Percentiles rank a stretch among this genome's conserved stretches.
Conservation (phyloP, 2,888 invertebrate genomes). For the Pheosia gnoma region DNA sequence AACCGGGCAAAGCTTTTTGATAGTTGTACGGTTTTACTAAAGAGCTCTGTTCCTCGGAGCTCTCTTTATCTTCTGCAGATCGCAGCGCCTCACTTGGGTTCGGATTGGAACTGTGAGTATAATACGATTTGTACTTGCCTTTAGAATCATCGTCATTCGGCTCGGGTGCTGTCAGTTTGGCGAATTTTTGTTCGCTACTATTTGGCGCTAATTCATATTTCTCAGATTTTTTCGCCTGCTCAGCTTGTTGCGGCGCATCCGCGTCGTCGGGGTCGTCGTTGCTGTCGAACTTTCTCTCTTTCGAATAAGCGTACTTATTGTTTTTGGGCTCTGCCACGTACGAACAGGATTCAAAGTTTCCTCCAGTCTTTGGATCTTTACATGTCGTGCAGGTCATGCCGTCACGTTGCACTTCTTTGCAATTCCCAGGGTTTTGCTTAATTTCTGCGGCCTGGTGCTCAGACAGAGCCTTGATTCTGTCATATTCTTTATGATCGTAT, state of each 20-base stretch:
- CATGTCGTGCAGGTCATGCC: conserved; percentile 89
- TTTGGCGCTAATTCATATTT: conserved; percentile 62
- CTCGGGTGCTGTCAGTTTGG: conserved; percentile 50
- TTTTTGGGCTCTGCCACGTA: conserved; percentile 90
- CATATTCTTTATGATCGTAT: conserved; percentile 81
- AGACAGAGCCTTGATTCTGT: conserved; percentile 84
- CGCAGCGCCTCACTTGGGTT: conserved; percentile 69
- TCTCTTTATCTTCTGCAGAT: conserved; percentile 58
- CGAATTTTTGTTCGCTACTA: conserved; percentile 57
- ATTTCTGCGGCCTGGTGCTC: conserved; percentile 86
- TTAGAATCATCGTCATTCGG: conserved; percentile 56
- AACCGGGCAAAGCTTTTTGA: conserved; percentile 75
- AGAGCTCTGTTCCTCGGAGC: conserved; percentile 63
- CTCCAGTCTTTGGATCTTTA: conserved; percentile 89
- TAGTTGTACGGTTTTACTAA: conserved; percentile 72
- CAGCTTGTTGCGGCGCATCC: conserved; percentile 68
- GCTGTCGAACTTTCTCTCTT: conserved; percentile 85
- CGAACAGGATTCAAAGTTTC: conserved; percentile 91
- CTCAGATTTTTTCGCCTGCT: conserved; percentile 59
- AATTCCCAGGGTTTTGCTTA: conserved; percentile 85
- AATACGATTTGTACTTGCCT: conserved; percentile 73
- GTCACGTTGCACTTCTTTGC: conserved; percentile 86
- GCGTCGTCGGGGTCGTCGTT: conserved; percentile 82
- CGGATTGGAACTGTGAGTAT: conserved; percentile 67
- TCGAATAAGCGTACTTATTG: conserved; percentile 87